These are phyloP conservation scores for Eubucco bourcierii DNA, from an alignment of 2,113 vertebrate species.

Conservation along the genomic window DNA sequence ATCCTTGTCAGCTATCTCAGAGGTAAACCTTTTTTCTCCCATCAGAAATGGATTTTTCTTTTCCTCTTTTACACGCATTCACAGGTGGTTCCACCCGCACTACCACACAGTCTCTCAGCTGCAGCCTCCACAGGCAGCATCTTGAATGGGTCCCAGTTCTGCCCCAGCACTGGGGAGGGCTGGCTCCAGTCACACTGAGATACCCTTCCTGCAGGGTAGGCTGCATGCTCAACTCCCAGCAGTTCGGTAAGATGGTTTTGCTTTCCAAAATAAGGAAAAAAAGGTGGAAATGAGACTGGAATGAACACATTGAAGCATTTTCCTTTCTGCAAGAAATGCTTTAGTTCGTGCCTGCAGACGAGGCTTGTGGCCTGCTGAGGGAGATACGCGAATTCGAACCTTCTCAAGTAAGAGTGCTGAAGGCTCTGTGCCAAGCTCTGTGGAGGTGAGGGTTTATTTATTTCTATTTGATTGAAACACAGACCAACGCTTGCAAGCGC, in stretches of 20 bases:
- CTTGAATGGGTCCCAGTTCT: accelerated
- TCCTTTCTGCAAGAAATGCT: background rate
- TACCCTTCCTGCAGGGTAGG: background rate
- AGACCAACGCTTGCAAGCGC: accelerated
- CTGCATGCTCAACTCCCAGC: background rate
- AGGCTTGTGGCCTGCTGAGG: background rate
- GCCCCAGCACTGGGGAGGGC: accelerated
- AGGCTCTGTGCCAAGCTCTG: background rate
- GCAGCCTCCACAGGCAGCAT: background rate
- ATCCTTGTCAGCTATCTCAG: background rate
- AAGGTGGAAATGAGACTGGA: background rate
- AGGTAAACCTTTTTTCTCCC: background rate
- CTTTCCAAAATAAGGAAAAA: background rate
- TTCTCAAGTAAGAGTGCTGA: accelerated
- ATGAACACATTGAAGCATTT: background rate
- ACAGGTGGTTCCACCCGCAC: background rate
- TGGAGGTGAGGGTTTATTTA: accelerated
- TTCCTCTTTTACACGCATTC: background rate
- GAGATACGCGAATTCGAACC: accelerated
- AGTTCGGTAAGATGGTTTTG: background rate
- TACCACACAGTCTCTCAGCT: accelerated
- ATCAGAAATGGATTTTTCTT: background rate
- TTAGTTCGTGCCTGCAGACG: accelerated
- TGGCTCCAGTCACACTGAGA: background rate
- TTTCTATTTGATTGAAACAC: accelerated